phyloP scores from a whole-genome alignment of 2,113 vertebrate species.

The Triplophysa siluroides region DNA sequence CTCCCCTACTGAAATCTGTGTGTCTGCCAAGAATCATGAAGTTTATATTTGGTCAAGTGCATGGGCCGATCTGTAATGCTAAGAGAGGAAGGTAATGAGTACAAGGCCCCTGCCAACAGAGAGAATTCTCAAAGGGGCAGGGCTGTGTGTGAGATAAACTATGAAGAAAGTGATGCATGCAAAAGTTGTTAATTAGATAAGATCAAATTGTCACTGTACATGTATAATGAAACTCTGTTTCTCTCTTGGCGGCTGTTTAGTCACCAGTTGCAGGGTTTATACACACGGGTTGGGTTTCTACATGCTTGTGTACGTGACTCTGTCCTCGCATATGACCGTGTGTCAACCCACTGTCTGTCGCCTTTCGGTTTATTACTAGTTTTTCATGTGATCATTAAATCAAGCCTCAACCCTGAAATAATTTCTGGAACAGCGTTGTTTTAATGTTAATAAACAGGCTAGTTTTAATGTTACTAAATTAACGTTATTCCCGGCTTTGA shows the following conservation, averaged over 20 bases:
- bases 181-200: too few relatives aligned
- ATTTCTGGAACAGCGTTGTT: too few relatives aligned
- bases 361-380: too few relatives aligned
- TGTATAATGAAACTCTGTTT: too few relatives aligned
- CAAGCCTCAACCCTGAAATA: too few relatives aligned
- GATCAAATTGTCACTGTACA: too few relatives aligned
- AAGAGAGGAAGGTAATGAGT: neutral
- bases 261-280: neutral
- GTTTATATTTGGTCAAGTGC: slow-evolving; percentile 76
- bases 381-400: too few relatives aligned
- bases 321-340: slow-evolving; percentile 3
- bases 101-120: neutral
- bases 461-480: too few relatives aligned
- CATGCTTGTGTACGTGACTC: slow-evolving; percentile 11
- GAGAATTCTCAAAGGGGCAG: neutral
- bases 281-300: slow-evolving; percentile 1
- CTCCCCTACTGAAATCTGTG: slow-evolving; percentile 63
- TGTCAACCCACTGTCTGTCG: neutral
- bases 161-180: neutral
- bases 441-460: too few relatives aligned
- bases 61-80: slow-evolving; percentile 43
- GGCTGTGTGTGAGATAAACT: neutral
- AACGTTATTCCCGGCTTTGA: too few relatives aligned
- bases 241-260: neutral
- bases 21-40: slow-evolving; percentile 62